Base-by-base conservation (phyloP, 2,113 vertebrate genomes). In the Oncorhynchus tshawytscha region DNA sequence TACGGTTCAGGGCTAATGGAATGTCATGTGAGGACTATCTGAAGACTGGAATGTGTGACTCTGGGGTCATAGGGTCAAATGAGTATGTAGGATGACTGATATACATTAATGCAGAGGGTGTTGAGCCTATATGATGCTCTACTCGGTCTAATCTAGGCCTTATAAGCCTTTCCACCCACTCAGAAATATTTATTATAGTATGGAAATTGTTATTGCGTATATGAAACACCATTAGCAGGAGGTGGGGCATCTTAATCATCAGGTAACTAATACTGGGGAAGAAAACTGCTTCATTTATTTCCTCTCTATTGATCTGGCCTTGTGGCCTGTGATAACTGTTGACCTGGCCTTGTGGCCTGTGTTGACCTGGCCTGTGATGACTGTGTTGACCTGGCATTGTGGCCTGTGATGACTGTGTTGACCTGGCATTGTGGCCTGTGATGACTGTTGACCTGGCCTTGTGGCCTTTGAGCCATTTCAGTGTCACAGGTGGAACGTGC, bases 221-320 rank as follows among this genome's bases (percentile, higher is more conserved):
- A 2, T 24, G 16, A 57, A 57, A 57, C 54, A 57, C 54, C 59
- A 62, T 90, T 69, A 75, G 82, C 72, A 84, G 90, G 91, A 84
- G 90, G 92, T 89, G 83, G 78, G 93, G 95, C 94, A 95, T 97
- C 95, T 95, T 91, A 92, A 93, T 96, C 96, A 98, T 97, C 96
- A 97, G 94, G 95, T 96, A 94, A 94, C 93, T 93, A 94, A 95
- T 88, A 86, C 92, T 82, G 81, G 89, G 88, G 74, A 81, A 88
- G 89, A 88, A 95, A 95, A 95, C 93, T 92, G 93, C 94, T 95
- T 95, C 95, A 92, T 88, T 93, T 93, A 95, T 93, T 85, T 82
- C 93, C 91, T 90, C 81, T 86, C 2, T 34, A 34, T 34, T 34
- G 34, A 34, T 34, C 34, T 34, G 34, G 34, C 34, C 34, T 34